Evolutionary conservation across 1,140 invertebrate genomes (phyloP).

Genomic region (Calephelis nemesis): DNA sequence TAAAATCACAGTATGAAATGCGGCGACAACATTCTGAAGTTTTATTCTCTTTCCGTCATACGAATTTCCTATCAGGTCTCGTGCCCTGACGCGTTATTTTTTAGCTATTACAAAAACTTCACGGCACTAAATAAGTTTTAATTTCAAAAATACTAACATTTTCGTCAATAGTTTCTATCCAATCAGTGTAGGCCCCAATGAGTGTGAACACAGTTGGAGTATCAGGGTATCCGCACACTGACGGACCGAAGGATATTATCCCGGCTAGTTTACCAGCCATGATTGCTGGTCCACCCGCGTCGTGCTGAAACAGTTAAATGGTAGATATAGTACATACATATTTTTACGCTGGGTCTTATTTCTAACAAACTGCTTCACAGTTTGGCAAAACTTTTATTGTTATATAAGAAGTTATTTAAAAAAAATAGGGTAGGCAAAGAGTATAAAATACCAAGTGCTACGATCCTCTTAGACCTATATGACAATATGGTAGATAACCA

Average conservation of each 20-base stretch:
- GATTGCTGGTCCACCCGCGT: slow-evolving; percentile 59
- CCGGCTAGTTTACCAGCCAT: slow-evolving; percentile 56
- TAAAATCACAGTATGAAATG: no score
- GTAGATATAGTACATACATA: no score
- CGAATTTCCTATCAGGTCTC: not conserved
- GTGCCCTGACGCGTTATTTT: not conserved
- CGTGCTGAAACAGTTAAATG: slow-evolving; percentile 42
- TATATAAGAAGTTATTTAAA: no score
- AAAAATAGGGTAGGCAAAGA: no score
- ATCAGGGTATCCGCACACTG: slow-evolving; percentile 56
- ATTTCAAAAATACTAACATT: slow-evolving; percentile 40
- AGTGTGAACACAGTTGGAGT: slow-evolving; percentile 64
- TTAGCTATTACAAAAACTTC: not conserved
- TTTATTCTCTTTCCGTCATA: not conserved
- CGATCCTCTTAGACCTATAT: no score
- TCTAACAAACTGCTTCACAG: no score
- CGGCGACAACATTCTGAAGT: no score
- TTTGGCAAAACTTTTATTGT: no score
- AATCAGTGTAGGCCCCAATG: slow-evolving; percentile 57
- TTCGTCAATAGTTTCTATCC: slow-evolving; percentile 64
- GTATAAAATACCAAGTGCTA: no score
- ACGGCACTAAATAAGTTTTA: no score
- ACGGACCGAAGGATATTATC: slow-evolving; percentile 63
- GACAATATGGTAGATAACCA: no score
- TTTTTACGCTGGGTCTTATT: no score